Conservation (phyloP, 1,140 invertebrate genomes). For the Mizuhopecten yessoensis region DNA sequence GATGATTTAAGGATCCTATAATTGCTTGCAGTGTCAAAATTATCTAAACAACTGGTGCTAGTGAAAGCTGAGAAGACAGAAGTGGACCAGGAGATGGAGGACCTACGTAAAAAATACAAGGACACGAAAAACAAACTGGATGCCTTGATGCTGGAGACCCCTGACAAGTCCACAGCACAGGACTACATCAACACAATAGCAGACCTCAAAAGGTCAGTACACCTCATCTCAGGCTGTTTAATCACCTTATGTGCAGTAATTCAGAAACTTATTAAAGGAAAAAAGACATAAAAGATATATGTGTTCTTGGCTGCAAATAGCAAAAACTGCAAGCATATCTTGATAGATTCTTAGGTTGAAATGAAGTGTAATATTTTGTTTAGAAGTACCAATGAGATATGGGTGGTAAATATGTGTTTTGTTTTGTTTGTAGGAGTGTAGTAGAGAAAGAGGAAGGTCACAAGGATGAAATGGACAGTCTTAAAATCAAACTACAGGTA, state of each 20-base stretch:
- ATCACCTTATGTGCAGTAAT: no score
- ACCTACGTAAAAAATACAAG: slow-evolving; percentile 64
- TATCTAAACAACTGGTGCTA: slow-evolving; percentile 73
- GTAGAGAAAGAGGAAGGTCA: slow-evolving; percentile 72
- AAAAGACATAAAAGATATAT: no score
- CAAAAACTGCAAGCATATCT: no score
- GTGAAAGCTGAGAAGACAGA: slow-evolving; percentile 75
- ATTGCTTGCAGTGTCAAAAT: slow-evolving; percentile 73
- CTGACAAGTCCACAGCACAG: slow-evolving; percentile 69
- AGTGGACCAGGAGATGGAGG: slow-evolving; percentile 72
- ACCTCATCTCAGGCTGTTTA: no score
- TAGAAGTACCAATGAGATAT: no score
- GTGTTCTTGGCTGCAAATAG: no score
- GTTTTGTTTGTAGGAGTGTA: slow-evolving; percentile 66
- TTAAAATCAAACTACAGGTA: slow-evolving; percentile 74
- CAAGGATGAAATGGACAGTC: slow-evolving; percentile 69
- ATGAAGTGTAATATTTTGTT: no score
- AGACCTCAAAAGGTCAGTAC: slow-evolving; percentile 75
- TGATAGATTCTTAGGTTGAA: no score
- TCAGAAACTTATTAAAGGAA: no score
- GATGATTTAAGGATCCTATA: no score
- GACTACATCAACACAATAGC: slow-evolving; percentile 75
- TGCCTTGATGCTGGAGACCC: slow-evolving; percentile 67
- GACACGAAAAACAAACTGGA: slow-evolving; percentile 77
- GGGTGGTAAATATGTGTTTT: no score